Conservation (phyloP, 1,140 invertebrate species). For the Drosophila pseudoananassae region DNA sequence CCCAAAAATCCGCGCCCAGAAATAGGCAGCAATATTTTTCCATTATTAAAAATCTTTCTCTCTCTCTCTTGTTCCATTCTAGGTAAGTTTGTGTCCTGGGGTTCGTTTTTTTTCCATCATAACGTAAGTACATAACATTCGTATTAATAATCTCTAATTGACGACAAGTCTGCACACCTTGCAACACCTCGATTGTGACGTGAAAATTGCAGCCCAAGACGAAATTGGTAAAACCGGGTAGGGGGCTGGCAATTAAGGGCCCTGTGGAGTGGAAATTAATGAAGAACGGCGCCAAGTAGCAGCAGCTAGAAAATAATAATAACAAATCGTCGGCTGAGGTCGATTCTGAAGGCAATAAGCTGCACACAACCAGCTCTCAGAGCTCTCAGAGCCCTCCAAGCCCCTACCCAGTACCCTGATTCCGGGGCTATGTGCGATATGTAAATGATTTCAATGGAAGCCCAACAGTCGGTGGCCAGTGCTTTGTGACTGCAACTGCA, state of each 20-base stretch:
- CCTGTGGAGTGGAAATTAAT: constrained; percentile 61
- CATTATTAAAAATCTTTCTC: constrained; percentile 29
- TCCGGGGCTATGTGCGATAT: constrained; percentile 55
- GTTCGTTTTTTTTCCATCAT: background rate
- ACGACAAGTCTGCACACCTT: constrained; percentile 42
- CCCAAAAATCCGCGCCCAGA: constrained; percentile 39
- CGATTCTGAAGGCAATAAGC: constrained; percentile 73
- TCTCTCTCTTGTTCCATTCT: constrained; percentile 24
- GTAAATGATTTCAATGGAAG: constrained; percentile 81
- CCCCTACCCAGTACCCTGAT: background rate
- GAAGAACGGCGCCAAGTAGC: constrained; percentile 63
- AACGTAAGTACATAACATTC: constrained; percentile 23
- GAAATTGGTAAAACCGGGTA: constrained; percentile 22
- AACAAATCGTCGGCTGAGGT: constrained; percentile 71
- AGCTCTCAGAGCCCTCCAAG: constrained; percentile 27
- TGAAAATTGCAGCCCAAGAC: constrained; percentile 53
- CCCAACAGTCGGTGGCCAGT: constrained; percentile 14
- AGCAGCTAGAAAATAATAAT: constrained; percentile 60
- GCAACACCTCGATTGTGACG: constrained; percentile 48
- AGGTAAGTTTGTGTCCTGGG: constrained; percentile 38
- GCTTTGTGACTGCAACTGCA: constrained; percentile 36
- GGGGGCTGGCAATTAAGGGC: constrained; percentile 61
- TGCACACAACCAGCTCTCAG: constrained; percentile 48
- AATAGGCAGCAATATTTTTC: constrained; percentile 65
- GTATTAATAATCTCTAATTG: constrained; percentile 65